Percentiles rank a stretch among this genome's conserved stretches.
These are phyloP conservation scores for Smithornis capensis DNA, from an alignment of 2,113 vertebrate species.

Conservation along the genomic window DNA sequence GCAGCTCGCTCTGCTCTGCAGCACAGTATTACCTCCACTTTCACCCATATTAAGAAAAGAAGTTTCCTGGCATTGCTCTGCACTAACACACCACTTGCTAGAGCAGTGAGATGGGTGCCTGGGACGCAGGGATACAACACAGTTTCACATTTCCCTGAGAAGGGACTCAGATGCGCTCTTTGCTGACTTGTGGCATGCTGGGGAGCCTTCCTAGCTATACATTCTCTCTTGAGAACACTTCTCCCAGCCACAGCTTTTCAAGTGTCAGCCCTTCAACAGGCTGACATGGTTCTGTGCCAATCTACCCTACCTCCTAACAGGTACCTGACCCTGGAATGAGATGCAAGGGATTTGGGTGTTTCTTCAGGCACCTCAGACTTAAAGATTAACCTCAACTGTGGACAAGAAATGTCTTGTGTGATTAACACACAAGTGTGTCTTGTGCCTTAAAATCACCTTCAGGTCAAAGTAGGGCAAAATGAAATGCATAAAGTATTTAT, in stretches of 20 bases:
- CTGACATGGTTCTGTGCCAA: rapidly evolving
- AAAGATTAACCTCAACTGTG: not conserved
- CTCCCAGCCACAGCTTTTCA: not conserved
- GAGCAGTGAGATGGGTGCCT: not conserved
- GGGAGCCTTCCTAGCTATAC: not conserved
- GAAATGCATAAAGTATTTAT: not conserved
- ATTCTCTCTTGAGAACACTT: not conserved
- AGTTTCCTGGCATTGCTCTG: not conserved
- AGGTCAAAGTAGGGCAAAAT: not conserved
- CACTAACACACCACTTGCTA: not conserved
- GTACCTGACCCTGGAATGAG: not conserved
- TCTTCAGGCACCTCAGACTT: not conserved
- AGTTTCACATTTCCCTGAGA: not conserved
- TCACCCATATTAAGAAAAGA: not conserved
- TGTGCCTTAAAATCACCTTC: not conserved
- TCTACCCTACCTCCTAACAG: not conserved
- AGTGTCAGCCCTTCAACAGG: not conserved
- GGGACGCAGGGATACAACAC: not conserved
- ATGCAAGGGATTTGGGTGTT: not conserved
- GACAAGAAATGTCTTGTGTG: not conserved
- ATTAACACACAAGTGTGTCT: too few species aligned
- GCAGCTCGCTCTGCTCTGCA: not conserved
- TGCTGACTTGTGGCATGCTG: not conserved
- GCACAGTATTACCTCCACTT: not conserved
- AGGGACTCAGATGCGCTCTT: rapidly evolving